phyloP scores from a whole-genome alignment of 2,797 vertebrate species.

The Sphenodon punctatus region DNA sequence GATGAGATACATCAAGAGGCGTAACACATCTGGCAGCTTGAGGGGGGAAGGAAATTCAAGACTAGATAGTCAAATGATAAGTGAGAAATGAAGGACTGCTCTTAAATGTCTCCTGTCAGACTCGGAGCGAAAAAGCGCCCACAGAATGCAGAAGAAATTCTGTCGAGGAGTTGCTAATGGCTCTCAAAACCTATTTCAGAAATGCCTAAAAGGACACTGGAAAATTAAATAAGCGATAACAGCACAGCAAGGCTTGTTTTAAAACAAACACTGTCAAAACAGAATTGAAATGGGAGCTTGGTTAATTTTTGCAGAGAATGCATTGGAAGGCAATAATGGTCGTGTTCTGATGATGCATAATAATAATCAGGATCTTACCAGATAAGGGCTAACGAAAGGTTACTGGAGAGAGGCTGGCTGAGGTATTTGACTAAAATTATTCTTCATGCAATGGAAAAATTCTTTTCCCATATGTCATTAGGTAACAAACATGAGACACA shows the following conservation, averaged over 20 bases:
- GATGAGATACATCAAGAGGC: background rate
- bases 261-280: slow-evolving; percentile 22
- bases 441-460: too few relatives aligned
- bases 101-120: slow-evolving; percentile 60
- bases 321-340: too few relatives aligned
- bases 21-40: slow-evolving; percentile 11
- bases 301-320: background rate
- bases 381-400: background rate
- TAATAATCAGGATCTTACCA: too few relatives aligned
- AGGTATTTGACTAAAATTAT: background rate
- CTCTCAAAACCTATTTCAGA: slow-evolving; percentile 45
- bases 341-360: too few relatives aligned
- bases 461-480: too few relatives aligned
- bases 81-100: background rate
- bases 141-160: slow-evolving; percentile 50
- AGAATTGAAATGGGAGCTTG: background rate
- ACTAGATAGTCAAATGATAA: slow-evolving; percentile 57
- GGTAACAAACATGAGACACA: too few relatives aligned
- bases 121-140: slow-evolving; percentile 39
- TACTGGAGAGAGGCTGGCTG: background rate
- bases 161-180: slow-evolving; percentile 25
- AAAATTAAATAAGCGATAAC: too few relatives aligned
- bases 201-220: background rate
- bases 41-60: slow-evolving; percentile 4
- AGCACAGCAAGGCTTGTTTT: slow-evolving; percentile 25